These are phyloP conservation scores for Megaustenia siamemsis DNA, from an alignment of 2,888 invertebrate genomes.

Conservation along the genomic window DNA sequence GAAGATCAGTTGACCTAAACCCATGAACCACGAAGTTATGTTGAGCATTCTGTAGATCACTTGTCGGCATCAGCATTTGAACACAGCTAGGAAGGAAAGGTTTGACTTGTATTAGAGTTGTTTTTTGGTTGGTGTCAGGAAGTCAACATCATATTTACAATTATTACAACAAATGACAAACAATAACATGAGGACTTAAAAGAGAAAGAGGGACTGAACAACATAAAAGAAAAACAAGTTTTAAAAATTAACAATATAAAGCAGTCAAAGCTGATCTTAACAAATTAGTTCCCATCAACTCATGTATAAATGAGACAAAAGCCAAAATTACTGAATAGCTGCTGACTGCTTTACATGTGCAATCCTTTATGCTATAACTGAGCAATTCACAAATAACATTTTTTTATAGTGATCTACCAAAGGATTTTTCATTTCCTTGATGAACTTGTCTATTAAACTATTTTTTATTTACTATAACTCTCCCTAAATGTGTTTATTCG, in stretches of 20 bases:
- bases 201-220: not conserved
- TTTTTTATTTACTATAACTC: too few species aligned
- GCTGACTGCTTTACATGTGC: too few species aligned
- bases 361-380: too few species aligned
- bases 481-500: too few species aligned
- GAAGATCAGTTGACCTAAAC: conserved; percentile 38
- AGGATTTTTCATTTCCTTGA: too few species aligned
- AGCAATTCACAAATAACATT: too few species aligned
- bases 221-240: not conserved
- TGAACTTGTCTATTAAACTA: too few species aligned
- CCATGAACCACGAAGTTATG: conserved; percentile 55
- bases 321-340: too few species aligned
- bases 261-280: not conserved
- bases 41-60: conserved; percentile 49
- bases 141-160: conserved; percentile 11
- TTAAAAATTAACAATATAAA: not conserved
- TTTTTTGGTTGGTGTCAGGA: conserved; percentile 8
- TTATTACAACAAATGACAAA: not conserved
- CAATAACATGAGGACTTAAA: conserved; percentile 15
- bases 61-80: conserved; percentile 49
- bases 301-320: not conserved
- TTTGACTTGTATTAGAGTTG: conserved; percentile 53
- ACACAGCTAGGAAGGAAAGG: conserved; percentile 54
- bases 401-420: too few species aligned
- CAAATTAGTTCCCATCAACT: not conserved